Base-by-base conservation (phyloP, 2,888 invertebrate species). In the Andrena dorsata region DNA sequence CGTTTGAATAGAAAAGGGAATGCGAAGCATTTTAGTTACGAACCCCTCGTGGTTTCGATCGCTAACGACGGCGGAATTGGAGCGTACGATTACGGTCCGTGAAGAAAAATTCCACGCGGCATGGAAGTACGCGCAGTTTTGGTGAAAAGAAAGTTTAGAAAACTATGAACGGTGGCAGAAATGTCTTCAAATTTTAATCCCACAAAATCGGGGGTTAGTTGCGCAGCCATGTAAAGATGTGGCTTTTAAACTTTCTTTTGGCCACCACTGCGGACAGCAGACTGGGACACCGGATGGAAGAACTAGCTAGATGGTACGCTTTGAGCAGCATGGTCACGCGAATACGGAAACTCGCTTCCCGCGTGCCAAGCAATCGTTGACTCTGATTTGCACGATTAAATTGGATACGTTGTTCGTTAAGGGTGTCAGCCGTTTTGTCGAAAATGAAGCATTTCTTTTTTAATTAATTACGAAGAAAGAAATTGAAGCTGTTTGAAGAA, bases 1-100 rank as follows among this genome's bases (percentile, higher is more conserved):
- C 85, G 86, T 84, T 90, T 80, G 82, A 77, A 84, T 82, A 69
- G 56, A 61, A 72, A 61, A 32, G 6, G 51, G 80, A 80, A 73
- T 76, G 70, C 61, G 70, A 70, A 51, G 23, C 65, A 51, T 60
- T 80, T 82, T 69, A 64, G 23, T 71, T 68, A 53, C 20, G 51
- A 70, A 16, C 30, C 35, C 10, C 7, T 41, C 23, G 72, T 35
- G 64, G 64, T 65, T 81, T 61, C 64, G 32, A 49, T 80, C 56
- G 81, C 69, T 53, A 28, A 60, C 51, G 41, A 60, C 20, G 28
- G 6, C 49, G 30, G 35, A 56, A 68, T 64, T 56, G 64, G 66
- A 51, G 16, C 20, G 53, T 76, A 64, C 47, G 30, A 58, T 49
- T 60, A 61, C 26, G 53, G 30, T 63, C 51, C 60, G 41, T 63